Percentiles rank a stretch among this genome's conserved stretches.
Conservation (phyloP, 1,140 invertebrate genomes). For the Periplaneta americana region DNA sequence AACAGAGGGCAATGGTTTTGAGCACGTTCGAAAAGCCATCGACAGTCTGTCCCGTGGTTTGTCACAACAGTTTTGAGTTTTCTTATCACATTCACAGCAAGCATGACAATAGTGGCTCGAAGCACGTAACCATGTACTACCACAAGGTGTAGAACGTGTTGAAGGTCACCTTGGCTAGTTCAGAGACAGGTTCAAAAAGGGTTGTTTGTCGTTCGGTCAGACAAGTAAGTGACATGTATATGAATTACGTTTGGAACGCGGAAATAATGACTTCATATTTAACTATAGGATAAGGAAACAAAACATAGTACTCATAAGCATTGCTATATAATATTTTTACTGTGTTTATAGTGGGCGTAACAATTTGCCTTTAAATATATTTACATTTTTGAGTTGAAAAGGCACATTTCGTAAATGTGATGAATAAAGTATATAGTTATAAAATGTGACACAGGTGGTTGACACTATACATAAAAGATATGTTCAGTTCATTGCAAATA, state of each 20-base stretch:
- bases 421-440: background rate
- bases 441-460: background rate
- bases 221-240: background rate
- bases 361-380: background rate
- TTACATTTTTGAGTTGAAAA: background rate
- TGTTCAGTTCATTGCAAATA: too few species aligned
- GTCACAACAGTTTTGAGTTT: background rate
- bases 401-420: background rate
- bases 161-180: background rate
- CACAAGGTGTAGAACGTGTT: background rate
- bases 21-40: background rate
- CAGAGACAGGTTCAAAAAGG: background rate
- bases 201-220: background rate
- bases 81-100: too few species aligned
- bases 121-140: background rate
- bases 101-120: too few species aligned
- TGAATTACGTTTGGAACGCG: background rate
- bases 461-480: background rate
- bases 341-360: too few species aligned
- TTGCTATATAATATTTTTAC: too few species aligned
- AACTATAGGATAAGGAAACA: too few species aligned
- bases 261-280: background rate
- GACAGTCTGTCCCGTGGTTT: background rate
- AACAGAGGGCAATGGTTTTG: background rate
- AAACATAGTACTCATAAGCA: too few species aligned